Percentiles rank a stretch among this genome's conserved stretches.
Evolutionary conservation across 1,140 invertebrate genomes (phyloP).

Genomic region (Archivesica marissinica): DNA sequence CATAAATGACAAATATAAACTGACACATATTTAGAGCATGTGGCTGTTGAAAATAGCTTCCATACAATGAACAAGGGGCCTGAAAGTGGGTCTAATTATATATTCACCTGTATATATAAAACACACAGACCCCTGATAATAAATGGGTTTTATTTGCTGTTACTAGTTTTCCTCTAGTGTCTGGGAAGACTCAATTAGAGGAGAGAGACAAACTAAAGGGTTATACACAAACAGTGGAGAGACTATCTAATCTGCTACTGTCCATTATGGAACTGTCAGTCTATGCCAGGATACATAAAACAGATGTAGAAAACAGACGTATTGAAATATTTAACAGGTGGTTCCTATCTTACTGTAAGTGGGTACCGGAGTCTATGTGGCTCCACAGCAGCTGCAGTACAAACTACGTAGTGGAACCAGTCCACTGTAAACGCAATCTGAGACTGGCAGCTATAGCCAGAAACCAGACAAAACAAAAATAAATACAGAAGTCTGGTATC

Average conservation of each 20-base stretch:
- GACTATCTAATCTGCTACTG: conserved; percentile 51
- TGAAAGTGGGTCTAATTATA: conserved; percentile 29
- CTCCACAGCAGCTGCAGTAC: conserved; percentile 49
- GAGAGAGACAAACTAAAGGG: conserved; percentile 19
- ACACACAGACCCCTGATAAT: not conserved
- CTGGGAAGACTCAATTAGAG: conserved; percentile 45
- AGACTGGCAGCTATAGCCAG: not conserved
- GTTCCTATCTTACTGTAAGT: conserved; percentile 42
- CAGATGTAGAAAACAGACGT: conserved; percentile 34
- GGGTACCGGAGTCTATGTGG: conserved; percentile 31
- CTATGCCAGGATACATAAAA: conserved; percentile 50
- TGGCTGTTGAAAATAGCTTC: too few species aligned
- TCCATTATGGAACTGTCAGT: conserved; percentile 54
- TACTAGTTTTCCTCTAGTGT: not conserved
- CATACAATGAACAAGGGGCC: too few species aligned
- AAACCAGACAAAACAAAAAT: not conserved
- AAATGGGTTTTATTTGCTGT: not conserved
- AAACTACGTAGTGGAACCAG: conserved; percentile 5
- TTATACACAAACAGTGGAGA: conserved; percentile 36
- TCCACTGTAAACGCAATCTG: not conserved
- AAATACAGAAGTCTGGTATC: too few species aligned
- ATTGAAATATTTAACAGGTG: conserved; percentile 62
- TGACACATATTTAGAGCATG: too few species aligned
- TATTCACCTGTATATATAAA: conserved; percentile 14
- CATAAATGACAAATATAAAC: too few species aligned